These are phyloP conservation scores for Vulpes ferrilata DNA, from an alignment of 2,113 vertebrate genomes.

Conservation along the genomic window DNA sequence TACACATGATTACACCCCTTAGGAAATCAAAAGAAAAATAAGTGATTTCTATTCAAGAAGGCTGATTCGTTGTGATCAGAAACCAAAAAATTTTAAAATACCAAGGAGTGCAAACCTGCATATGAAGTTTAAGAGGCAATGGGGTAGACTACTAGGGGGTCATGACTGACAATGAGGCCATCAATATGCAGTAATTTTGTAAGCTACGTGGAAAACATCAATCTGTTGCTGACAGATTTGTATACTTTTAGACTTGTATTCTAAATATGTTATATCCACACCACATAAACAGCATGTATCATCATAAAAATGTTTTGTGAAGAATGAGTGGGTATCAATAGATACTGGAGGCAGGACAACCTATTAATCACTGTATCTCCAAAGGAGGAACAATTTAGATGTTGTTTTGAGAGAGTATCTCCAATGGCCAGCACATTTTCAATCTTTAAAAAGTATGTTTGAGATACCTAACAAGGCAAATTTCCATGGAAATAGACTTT, in stretches of 20 bases:
- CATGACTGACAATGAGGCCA: not conserved
- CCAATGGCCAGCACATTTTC: not conserved
- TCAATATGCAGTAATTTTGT: not conserved
- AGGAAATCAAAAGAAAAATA: conserved; percentile 65
- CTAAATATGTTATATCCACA: not conserved
- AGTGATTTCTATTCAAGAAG: conserved; percentile 74
- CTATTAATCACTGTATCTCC: not conserved
- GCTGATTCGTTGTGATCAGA: conserved; percentile 73
- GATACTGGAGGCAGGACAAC: not conserved
- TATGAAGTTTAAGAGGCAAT: conserved; percentile 44
- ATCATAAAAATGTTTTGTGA: conserved; percentile 16
- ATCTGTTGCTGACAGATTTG: conserved; percentile 34
- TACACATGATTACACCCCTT: conserved; percentile 69
- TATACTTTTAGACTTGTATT: conserved; percentile 38
- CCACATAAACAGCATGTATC: not conserved
- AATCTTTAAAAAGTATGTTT: not conserved
- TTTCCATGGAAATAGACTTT: not conserved
- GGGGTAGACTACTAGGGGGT: not conserved
- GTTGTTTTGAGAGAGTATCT: not conserved
- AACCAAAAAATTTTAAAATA: conserved; percentile 59
- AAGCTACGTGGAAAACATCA: not conserved
- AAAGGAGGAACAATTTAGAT: not conserved
- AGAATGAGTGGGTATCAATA: not conserved
- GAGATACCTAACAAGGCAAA: not conserved
- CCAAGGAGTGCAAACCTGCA: not conserved